Percentiles rank a stretch among this genome's conserved stretches.
These are phyloP conservation scores for Vanessa cardui DNA, from an alignment of 2,888 invertebrate genomes.

Conservation along the genomic window DNA sequence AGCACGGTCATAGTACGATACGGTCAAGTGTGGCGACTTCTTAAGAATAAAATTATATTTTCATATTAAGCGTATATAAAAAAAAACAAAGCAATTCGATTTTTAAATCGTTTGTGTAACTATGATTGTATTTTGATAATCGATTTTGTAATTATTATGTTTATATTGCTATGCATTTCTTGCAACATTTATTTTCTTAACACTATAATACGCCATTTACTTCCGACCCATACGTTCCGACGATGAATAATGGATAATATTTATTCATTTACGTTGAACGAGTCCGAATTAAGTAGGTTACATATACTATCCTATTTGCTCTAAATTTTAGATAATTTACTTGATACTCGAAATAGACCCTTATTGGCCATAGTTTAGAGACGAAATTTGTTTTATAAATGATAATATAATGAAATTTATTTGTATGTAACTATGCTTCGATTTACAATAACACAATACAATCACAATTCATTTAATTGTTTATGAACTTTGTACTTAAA, in stretches of 20 bases:
- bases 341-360: too few species aligned
- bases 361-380: background rate
- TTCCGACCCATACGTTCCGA: too few species aligned
- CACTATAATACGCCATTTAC: too few species aligned
- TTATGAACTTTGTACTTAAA: constrained; percentile 12
- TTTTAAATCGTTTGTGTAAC: background rate
- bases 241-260: too few species aligned
- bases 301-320: background rate
- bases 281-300: background rate
- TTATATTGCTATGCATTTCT: constrained; percentile 2
- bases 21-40: too few species aligned
- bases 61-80: background rate
- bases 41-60: constrained; percentile 8
- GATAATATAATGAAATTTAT: background rate
- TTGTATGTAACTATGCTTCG: constrained; percentile 4
- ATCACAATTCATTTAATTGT: background rate
- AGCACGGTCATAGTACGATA: too few species aligned
- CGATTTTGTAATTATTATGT: background rate
- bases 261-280: background rate
- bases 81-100: background rate
- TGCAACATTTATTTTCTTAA: background rate
- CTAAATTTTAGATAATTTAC: constrained; percentile 1
- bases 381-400: background rate
- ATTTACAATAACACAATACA: background rate
- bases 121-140: background rate